phyloP scores from a whole-genome alignment of 2,113 vertebrate species.

The Cyrtonyx montezumae region DNA sequence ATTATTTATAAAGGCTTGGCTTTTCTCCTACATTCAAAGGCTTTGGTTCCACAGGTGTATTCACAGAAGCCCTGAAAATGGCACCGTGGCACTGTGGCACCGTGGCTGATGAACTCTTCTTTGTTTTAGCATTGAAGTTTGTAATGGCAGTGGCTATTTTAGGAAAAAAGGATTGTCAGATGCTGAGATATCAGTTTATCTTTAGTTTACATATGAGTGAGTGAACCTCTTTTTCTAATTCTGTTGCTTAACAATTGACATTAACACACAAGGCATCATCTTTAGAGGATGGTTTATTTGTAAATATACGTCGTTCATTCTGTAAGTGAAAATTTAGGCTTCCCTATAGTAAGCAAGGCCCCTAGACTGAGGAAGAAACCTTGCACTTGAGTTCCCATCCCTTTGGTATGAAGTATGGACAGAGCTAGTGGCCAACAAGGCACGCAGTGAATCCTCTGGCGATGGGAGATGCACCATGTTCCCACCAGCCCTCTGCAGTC shows the following conservation, averaged over 20 bases:
- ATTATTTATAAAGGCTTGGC: not conserved
- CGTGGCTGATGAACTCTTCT: not conserved
- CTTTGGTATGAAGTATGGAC: not conserved
- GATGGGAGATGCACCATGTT: not conserved
- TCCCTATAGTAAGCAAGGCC: not conserved
- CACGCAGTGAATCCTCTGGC: not conserved
- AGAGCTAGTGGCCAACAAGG: not conserved
- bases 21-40: not conserved
- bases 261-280: not conserved
- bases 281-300: not conserved
- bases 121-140: not conserved
- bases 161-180: not conserved
- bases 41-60: not conserved
- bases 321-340: not conserved
- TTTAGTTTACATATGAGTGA: not conserved
- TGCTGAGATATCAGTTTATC: not conserved
- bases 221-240: not conserved
- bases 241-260: not conserved
- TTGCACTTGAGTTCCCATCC: not conserved
- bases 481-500: not conserved
- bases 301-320: not conserved
- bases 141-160: not conserved
- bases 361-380: not conserved
- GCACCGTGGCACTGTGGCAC: not conserved
- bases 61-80: not conserved